Evolutionary conservation across 2,888 invertebrate genomes (phyloP).

Genomic region (Eupithecia inturbata): DNA sequence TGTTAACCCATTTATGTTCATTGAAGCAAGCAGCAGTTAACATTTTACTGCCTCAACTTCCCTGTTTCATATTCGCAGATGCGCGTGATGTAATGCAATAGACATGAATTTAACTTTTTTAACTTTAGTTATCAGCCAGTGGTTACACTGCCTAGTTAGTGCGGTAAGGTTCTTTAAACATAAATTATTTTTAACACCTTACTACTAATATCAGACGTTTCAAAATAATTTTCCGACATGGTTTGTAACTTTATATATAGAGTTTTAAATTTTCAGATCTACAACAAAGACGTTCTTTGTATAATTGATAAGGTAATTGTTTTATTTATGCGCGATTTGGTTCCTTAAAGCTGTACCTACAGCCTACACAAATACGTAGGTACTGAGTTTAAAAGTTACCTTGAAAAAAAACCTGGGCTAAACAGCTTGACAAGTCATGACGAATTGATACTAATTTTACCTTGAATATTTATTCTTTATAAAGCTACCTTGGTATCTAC

Average conservation of each 20-base stretch:
- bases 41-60: constrained; percentile 59
- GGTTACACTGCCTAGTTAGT: constrained; percentile 53
- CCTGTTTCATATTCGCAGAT: constrained; percentile 51
- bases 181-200: background rate
- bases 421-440: constrained; percentile 23
- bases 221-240: background rate
- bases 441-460: constrained; percentile 20
- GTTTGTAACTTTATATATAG: background rate
- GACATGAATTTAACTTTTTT: constrained; percentile 70
- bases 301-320: constrained; percentile 64
- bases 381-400: constrained; percentile 6
- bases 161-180: constrained; percentile 62
- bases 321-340: background rate
- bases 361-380: background rate
- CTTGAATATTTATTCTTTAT: constrained; percentile 23
- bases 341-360: background rate
- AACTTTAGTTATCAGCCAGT: constrained; percentile 60
- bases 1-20: constrained; percentile 56
- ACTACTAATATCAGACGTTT: background rate
- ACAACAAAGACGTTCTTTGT: constrained; percentile 71
- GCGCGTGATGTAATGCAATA: constrained; percentile 59
- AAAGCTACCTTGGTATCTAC: background rate
- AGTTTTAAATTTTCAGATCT: constrained; percentile 59
- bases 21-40: constrained; percentile 57
- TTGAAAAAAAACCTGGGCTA: constrained; percentile 11